Evolutionary conservation across 2,797 vertebrate genomes (phyloP), one percentile per base, ranked within the genome.

Genomic region (Dermochelys coriacea): DNA sequence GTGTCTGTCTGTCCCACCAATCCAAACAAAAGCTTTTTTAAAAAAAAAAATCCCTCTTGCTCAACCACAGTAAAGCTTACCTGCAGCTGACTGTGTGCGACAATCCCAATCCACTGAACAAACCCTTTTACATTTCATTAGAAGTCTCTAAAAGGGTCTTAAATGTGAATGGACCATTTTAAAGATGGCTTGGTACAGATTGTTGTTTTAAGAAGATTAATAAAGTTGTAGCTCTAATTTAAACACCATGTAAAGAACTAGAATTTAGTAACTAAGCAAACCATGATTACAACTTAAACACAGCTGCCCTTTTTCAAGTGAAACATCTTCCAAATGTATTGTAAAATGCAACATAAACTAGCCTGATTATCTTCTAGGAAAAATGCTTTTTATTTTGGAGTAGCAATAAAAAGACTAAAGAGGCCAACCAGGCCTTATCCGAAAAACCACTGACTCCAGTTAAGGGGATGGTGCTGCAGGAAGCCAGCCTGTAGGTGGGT

Each of bases 291-390:
- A 71, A 41, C n/a, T 71, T 41, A 41, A 71, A 71, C 11, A 71
- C 21, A 21, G 68, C 21, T 5, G 6, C 68, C 68, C n/a, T 71
- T 64, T 50, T 1, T 8, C 6, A 93, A 94, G 86, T 95, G 85
- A 89, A 95, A 15, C 8, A 2, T 49, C 25, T 49, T 77, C 84
- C 83, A 77, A 0, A 94, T 75, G 74, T 82, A 82, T 34, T 96
- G 93, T 50, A 2, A 2, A 86, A 86, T 93, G 71, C 81, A 88
- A 95, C 95, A 55, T 98, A 98, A 98, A 98, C 61, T 4, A 97
- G 98, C 97, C 96, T 98, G 97, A 97, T 98, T 98, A 97, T 98
- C 97, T 98, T 98, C 97, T 98, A 98, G 98, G 98, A 97, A 86
- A 98, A 98, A 71, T 98, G 97, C 97, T 97, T 96, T 98, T 97